Evolutionary conservation across 2,888 invertebrate genomes (phyloP).

Genomic region (Hylaea fasciaria): DNA sequence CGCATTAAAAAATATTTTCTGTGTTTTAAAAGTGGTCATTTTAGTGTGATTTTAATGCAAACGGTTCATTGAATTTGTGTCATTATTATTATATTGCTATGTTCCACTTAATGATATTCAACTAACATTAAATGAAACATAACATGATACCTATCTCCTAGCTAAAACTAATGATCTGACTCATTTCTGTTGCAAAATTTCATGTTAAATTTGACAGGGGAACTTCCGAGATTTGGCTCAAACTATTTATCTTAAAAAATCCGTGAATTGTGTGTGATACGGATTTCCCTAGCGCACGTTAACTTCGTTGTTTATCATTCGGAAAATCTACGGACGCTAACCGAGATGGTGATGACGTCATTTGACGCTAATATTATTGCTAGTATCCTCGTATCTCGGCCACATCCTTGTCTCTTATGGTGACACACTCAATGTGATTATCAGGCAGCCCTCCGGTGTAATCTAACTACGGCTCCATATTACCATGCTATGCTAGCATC

Average conservation of each 20-base stretch:
- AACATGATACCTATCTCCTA: too few relatives aligned
- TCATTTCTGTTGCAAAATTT: too few relatives aligned
- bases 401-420: slow-evolving; percentile 53
- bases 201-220: too few relatives aligned
- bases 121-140: too few relatives aligned
- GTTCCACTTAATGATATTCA: too few relatives aligned
- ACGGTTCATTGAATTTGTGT: slow-evolving; percentile 5
- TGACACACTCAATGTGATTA: slow-evolving; percentile 37
- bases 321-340: slow-evolving; percentile 40
- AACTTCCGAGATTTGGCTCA: too few relatives aligned
- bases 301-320: slow-evolving; percentile 43
- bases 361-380: slow-evolving; percentile 38
- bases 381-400: slow-evolving; percentile 36
- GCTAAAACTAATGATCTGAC: not conserved
- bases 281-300: slow-evolving; percentile 43
- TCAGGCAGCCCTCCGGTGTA: slow-evolving; percentile 8
- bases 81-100: not conserved
- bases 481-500: slow-evolving; percentile 1
- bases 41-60: too few relatives aligned
- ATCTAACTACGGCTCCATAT: slow-evolving; percentile 22
- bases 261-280: too few relatives aligned
- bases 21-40: slow-evolving; percentile 1
- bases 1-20: not conserved
- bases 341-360: slow-evolving; percentile 52
- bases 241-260: too few relatives aligned